phyloP scores from a whole-genome alignment of 2,888 invertebrate genomes.

The Hemicrepidius hirtus region DNA sequence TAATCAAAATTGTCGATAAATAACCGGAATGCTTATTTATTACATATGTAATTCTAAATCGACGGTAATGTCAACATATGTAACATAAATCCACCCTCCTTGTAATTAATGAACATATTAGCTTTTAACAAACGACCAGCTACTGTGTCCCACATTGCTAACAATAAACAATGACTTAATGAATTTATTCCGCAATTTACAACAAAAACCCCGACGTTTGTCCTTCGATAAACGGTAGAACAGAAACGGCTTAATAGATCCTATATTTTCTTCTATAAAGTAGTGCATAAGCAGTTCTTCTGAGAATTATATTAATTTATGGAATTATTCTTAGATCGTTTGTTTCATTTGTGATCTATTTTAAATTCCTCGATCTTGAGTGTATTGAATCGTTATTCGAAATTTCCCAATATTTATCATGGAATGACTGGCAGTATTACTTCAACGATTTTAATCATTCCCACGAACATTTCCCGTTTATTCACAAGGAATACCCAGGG shows the following conservation, averaged over 20 bases:
- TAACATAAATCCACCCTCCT: conserved; percentile 57
- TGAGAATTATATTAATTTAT: conserved; percentile 24
- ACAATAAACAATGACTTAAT: conserved; percentile 46
- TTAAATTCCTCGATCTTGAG: conserved; percentile 17
- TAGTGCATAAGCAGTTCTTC: conserved; percentile 20
- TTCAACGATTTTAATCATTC: too few species aligned
- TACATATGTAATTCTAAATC: conserved; percentile 51
- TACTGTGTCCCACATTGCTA: conserved; percentile 49
- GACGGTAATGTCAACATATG: conserved; percentile 51
- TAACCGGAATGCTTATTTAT: conserved; percentile 44
- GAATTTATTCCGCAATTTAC: conserved; percentile 44
- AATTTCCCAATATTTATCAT: too few species aligned
- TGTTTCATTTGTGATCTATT: conserved; percentile 14
- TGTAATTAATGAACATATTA: conserved; percentile 56
- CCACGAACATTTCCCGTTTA: too few species aligned
- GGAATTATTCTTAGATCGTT: conserved; percentile 10
- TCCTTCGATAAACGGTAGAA: conserved; percentile 42
- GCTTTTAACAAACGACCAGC: conserved; percentile 54
- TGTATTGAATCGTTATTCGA: conserved; percentile 34
- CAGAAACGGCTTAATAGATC: conserved; percentile 48
- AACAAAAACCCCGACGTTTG: conserved; percentile 43
- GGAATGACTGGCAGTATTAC: too few species aligned
- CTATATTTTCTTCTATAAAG: conserved; percentile 23
- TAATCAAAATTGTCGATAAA: conserved; percentile 36
- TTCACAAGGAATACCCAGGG: too few species aligned